Conservation (phyloP, 2,113 vertebrate species). For the Galemys pyrenaicus region DNA sequence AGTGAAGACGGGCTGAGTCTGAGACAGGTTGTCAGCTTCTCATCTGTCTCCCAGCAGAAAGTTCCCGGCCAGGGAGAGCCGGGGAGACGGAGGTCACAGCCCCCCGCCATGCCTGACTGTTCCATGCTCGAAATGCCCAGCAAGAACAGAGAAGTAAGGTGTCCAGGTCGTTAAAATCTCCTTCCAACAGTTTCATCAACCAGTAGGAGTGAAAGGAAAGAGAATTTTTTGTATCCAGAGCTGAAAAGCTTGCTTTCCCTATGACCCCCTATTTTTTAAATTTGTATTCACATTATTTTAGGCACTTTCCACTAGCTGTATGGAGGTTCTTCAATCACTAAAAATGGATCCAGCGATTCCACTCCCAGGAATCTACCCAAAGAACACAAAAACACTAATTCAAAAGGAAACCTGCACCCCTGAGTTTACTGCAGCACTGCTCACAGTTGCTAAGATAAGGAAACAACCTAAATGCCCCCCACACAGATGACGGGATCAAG, state of each 20-base stretch:
- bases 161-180: not conserved
- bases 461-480: too few relatives aligned
- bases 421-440: too few relatives aligned
- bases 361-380: too few relatives aligned
- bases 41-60: not conserved
- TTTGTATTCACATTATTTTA: not conserved
- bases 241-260: not conserved
- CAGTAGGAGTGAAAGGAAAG: not conserved
- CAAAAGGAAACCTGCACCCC: too few relatives aligned
- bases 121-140: not conserved
- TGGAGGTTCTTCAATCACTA: too few relatives aligned
- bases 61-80: not conserved
- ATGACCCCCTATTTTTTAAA: not conserved
- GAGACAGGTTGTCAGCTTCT: not conserved
- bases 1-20: not conserved
- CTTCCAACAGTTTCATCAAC: conserved; percentile 16
- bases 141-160: not conserved
- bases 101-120: accelerated
- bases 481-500: too few relatives aligned
- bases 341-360: too few relatives aligned
- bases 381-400: too few relatives aligned
- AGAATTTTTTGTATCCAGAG: not conserved
- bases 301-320: not conserved
- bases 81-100: accelerated
- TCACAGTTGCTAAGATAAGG: too few relatives aligned